Evolutionary conservation across 2,113 vertebrate species (phyloP).

Genomic region (Pipra filicauda): DNA sequence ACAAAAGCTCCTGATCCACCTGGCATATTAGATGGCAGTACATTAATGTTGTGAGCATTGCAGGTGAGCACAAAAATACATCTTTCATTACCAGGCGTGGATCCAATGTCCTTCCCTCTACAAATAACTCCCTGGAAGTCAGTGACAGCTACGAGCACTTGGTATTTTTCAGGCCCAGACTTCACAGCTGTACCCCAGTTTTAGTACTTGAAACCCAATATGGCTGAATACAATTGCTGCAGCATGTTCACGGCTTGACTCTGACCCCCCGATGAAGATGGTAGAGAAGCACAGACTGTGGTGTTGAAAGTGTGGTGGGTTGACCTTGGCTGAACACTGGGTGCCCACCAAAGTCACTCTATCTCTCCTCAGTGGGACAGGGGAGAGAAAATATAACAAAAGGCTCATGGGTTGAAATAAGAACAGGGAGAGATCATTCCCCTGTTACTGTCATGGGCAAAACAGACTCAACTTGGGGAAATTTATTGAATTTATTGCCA

Average conservation of each 20-base stretch:
- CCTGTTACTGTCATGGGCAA: background rate
- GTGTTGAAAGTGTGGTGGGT: background rate
- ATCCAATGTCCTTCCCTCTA: background rate
- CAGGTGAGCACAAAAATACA: rapidly evolving
- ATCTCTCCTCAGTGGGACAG: background rate
- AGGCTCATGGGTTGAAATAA: background rate
- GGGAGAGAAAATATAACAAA: background rate
- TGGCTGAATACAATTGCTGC: background rate
- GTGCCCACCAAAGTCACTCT: background rate
- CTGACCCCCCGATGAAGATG: rapidly evolving
- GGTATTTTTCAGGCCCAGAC: background rate
- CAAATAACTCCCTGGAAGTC: background rate
- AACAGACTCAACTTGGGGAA: background rate
- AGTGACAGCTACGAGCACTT: background rate
- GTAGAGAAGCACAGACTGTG: background rate
- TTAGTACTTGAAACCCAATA: background rate
- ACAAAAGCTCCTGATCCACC: background rate
- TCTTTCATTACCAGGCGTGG: background rate
- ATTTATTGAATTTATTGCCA: background rate
- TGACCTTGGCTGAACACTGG: background rate
- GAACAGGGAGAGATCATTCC: background rate
- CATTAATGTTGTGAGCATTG: too few relatives aligned
- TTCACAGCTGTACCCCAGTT: background rate
- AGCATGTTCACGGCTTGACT: rapidly evolving
- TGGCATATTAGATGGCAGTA: background rate